Evolutionary conservation across 2,797 vertebrate species (phyloP), one percentile per base, ranked within the genome.

Genomic region (Muscicapa striata): DNA sequence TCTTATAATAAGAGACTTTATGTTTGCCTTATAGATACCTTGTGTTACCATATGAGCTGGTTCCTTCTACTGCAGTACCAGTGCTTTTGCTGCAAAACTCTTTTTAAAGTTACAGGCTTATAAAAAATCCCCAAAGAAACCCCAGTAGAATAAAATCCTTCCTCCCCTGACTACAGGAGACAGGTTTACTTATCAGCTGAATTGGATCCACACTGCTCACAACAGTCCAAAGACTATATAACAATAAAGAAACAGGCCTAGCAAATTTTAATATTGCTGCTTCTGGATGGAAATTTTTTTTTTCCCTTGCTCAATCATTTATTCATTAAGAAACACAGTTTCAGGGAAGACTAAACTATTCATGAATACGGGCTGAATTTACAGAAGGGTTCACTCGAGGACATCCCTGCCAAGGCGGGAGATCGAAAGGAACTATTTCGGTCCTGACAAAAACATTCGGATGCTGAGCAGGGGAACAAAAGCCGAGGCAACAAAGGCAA

Each of bases 321-420:
- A 92, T 89, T 90, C 92, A 92, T 89, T 67, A 82, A 95, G 92
- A 94, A 90, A 68, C 79, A 83, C 24, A n/a, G 77, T 93, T 94
- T 68, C 75, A 72, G 64, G 57, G 75, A 94, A 95, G 61, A 76
- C 92, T 85, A 72, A 94, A 94, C 77, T 90, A 94, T 93, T 93
- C 90, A 95, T 68, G 54, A 90, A 74, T 96, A 89, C 54, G 81
- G 54, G 68, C 84, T 87, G 90, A 90, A 95, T 78, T 90, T 84
- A 81, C 74, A 70, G 90, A 62, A 69, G 52, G 41, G 96, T 96
- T 96, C 96, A 95, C 81, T 76, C 1, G 1, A 94, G 96, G 95
- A 95, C 96, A 89, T 22, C 22, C n/a, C 55, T 77, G 82, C 55
- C 55, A 58, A 17, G 0, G 3, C n/a, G 1, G 67, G 84, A 86